Base-by-base conservation (phyloP, 2,113 vertebrate genomes). In the Lasiurus cinereus region DNA sequence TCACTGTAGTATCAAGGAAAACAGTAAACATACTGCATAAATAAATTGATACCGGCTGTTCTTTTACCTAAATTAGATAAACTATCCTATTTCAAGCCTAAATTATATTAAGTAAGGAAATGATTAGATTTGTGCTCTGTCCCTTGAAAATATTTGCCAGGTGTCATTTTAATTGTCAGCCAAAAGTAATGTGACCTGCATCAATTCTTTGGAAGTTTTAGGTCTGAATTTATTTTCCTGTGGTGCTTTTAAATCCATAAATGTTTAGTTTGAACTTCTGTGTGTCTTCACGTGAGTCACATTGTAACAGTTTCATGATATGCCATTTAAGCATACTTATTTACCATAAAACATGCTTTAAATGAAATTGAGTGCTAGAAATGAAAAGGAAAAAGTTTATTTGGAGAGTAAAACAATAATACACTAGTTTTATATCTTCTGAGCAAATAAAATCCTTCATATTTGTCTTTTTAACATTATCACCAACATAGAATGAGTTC, bases 111-210 rank as follows among this genome's bases (percentile, higher is more conserved):
- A 96, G 8, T 43, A 62, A 87, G 72, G 24, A 27, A 11, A 59
- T 92, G 80, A 97, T 93, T 82, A 74, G 31, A 83, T 95, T 96
- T 88, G 27, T 21, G 4, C 13, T 87, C 50, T 96, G 46, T 72
- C 6, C 46, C 39, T 93, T 94, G 43, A 52, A 96, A 96, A 88
- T 83, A 88, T 92, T 97, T 96, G 96, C 93, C 78, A 96, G 91
- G 70, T 97, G 83, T 96, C 85, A 94, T 90, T 95, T 90, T 77
- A 88, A 95, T 95, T 96, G 94, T 73, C 27, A 95, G 6, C 24
- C 27, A 33, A 54, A 88, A 18, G 5, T 87, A 94, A 93, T 39
- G 10, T 90, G 66, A 62, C 83, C 66, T 62, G 36, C 15, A 54
- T 31, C 19, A 66, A 36, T 19, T 80, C 22, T 66, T 2, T 73